These are phyloP conservation scores for Sander lucioperca DNA, from an alignment of 2,113 vertebrate genomes.

Conservation along the genomic window DNA sequence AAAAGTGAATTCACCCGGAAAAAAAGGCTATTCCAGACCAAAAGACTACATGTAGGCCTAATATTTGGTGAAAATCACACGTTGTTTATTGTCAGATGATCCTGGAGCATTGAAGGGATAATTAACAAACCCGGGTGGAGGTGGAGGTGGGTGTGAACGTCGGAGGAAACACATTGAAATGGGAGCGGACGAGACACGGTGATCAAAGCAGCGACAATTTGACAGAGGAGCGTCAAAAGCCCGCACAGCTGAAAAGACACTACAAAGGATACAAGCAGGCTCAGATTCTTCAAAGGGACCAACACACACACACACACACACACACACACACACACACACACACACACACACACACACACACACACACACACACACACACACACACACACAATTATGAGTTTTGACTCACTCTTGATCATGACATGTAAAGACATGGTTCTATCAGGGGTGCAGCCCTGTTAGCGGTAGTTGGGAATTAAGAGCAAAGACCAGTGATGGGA, in stretches of 20 bases:
- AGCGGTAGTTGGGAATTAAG: no score
- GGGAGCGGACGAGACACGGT: constrained; percentile 44
- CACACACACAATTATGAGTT: no score
- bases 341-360: constrained; percentile 6
- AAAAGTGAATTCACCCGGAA: no score
- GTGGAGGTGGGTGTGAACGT: constrained; percentile 64
- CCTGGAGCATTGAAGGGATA: constrained; percentile 34
- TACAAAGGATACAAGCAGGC: constrained; percentile 9
- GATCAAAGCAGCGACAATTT: constrained; percentile 75
- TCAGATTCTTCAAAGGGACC: constrained; percentile 53
- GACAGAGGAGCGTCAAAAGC: constrained; percentile 67
- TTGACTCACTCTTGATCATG: not conserved
- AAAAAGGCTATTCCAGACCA: no score
- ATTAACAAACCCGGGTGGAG: not conserved
- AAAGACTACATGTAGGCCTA: not conserved
- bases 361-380: constrained; percentile 27
- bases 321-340: constrained; percentile 25
- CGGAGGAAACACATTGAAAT: constrained; percentile 53
- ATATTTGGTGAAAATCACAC: not conserved
- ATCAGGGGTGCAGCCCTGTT: not conserved
- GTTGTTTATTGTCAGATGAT: constrained; percentile 59
- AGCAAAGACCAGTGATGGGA: not conserved
- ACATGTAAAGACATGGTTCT: not conserved
- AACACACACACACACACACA: not conserved
- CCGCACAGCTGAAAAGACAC: not conserved